Percentiles rank a stretch among this genome's conserved stretches.
Evolutionary conservation across 2,113 vertebrate genomes (phyloP).

Genomic region (Terrapene triunguis): DNA sequence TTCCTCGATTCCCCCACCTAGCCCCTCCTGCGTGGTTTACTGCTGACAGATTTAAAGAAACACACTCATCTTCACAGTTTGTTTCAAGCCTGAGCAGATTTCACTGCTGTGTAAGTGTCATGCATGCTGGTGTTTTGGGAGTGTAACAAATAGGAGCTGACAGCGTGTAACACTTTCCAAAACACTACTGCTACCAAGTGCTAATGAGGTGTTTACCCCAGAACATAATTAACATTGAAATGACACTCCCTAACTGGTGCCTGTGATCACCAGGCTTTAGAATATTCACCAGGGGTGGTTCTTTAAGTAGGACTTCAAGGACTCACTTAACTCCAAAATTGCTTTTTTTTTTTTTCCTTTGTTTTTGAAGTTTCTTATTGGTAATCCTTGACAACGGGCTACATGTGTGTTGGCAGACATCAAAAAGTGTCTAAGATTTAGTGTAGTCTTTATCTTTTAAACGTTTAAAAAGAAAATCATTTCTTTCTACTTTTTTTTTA

Average conservation of each 20-base stretch:
- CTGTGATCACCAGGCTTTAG: background rate
- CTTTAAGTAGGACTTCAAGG: background rate
- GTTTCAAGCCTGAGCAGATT: background rate
- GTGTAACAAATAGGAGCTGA: background rate
- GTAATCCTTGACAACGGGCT: accelerated
- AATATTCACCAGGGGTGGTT: background rate
- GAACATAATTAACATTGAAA: background rate
- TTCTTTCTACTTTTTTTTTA: background rate
- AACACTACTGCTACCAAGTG: background rate
- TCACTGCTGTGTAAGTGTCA: background rate
- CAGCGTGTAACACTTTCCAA: background rate
- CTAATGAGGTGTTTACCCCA: background rate
- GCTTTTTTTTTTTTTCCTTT: no score
- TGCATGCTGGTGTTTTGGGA: background rate
- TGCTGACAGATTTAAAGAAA: background rate
- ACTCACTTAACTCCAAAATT: no score
- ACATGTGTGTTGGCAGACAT: background rate
- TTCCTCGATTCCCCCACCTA: background rate
- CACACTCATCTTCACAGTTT: background rate
- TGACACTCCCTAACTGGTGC: background rate
- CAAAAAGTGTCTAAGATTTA: background rate
- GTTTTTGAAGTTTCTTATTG: background rate
- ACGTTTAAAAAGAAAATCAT: background rate
- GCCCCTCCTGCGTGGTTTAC: background rate
- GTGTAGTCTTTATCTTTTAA: background rate